These are phyloP conservation scores for Drosophila neonasuta DNA, from an alignment of 2,888 invertebrate species.

Conservation along the genomic window DNA sequence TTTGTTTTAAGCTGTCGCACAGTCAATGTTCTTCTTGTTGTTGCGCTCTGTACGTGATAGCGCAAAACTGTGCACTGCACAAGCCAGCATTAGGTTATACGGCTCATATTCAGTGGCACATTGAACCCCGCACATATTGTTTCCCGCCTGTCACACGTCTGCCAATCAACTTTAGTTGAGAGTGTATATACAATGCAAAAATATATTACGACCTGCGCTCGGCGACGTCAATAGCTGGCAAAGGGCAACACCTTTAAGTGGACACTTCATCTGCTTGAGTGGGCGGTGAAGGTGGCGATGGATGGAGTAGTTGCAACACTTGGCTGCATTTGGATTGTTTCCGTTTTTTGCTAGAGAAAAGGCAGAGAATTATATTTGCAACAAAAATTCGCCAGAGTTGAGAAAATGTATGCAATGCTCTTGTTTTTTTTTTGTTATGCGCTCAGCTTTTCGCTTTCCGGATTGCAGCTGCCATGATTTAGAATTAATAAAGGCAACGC, in stretches of 20 bases:
- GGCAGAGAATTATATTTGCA: neutral
- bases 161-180: constrained; percentile 31
- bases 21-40: constrained; percentile 26
- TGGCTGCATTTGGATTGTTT: constrained; percentile 58
- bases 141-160: constrained; percentile 2
- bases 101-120: constrained; percentile 32
- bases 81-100: constrained; percentile 9
- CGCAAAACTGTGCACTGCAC: constrained; percentile 39
- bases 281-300: neutral
- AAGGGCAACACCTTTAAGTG: constrained; percentile 57
- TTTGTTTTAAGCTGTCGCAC: constrained; percentile 64
- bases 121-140: constrained; percentile 30
- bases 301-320: constrained; percentile 38
- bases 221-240: constrained; percentile 14
- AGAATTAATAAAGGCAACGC: constrained; percentile 68
- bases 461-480: constrained; percentile 58
- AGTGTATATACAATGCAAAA: constrained; percentile 31
- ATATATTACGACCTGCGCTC: constrained; percentile 36
- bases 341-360: constrained; percentile 44
- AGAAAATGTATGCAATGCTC: constrained; percentile 26
- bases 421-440: constrained; percentile 10
- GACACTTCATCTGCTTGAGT: constrained; percentile 52
- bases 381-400: constrained; percentile 16
- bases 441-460: constrained; percentile 36
- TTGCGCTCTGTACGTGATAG: constrained; percentile 48